Percentiles rank a stretch among this genome's conserved stretches.
These are phyloP conservation scores for Halichoerus grypus DNA, from an alignment of 2,113 vertebrate genomes.

Conservation along the genomic window DNA sequence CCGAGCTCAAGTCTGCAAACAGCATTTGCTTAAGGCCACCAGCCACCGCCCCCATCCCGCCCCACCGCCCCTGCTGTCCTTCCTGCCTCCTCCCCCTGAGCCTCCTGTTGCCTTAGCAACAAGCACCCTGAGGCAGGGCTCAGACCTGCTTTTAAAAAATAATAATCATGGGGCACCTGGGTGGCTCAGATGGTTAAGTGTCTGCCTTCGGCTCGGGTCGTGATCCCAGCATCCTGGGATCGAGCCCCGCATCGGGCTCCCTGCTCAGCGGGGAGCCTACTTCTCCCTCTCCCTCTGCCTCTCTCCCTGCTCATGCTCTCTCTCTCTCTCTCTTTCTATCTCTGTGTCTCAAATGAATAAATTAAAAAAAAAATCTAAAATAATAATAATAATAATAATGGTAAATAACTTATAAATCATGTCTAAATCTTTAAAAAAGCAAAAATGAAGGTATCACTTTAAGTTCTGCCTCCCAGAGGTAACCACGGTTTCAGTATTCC, in stretches of 20 bases:
- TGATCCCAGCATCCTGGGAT: too few relatives aligned
- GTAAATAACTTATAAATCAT: background rate
- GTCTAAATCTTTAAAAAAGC: background rate
- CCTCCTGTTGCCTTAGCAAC: background rate
- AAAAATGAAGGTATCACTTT: background rate
- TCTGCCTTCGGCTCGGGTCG: too few relatives aligned
- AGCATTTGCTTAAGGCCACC: background rate
- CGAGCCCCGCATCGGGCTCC: too few relatives aligned
- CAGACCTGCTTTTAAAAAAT: background rate
- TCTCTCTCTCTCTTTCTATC: too few relatives aligned
- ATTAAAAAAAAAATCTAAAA: too few relatives aligned
- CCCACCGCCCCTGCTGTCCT: rapidly evolving
- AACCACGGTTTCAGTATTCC: rapidly evolving
- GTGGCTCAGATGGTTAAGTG: too few relatives aligned
- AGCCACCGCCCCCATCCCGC: too few relatives aligned
- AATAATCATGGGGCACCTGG: background rate
- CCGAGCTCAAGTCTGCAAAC: background rate
- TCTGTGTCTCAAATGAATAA: too few relatives aligned
- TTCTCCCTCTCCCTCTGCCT: too few relatives aligned
- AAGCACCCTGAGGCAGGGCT: background rate
- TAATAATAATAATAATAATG: background rate
- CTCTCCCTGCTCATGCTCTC: too few relatives aligned
- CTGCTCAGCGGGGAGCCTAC: too few relatives aligned
- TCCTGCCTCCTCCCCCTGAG: background rate
- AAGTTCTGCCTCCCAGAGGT: background rate